Evolutionary conservation across 2,888 invertebrate genomes (phyloP).

Genomic region (Erynnis tages): DNA sequence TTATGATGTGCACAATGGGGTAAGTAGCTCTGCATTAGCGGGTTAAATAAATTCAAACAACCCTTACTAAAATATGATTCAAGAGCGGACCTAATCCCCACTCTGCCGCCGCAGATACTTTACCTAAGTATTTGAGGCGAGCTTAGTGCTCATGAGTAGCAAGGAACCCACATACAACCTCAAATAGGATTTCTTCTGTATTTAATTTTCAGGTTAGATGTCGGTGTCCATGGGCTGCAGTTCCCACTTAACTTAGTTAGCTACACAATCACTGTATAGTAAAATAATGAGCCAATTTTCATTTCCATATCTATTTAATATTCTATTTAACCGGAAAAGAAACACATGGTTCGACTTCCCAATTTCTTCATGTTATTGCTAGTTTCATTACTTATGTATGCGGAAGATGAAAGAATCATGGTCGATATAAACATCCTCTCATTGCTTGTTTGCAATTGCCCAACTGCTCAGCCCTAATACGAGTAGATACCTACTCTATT

Average conservation of each 20-base stretch:
- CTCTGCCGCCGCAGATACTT: no score
- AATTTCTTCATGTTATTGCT: not conserved
- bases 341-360: not conserved
- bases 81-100: no score
- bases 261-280: no score
- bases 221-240: no score
- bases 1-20: slow-evolving; percentile 38
- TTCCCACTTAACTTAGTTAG: no score
- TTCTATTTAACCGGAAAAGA: not conserved
- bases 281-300: no score
- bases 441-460: not conserved
- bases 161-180: no score
- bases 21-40: no score
- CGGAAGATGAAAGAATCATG: not conserved
- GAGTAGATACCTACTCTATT: not conserved
- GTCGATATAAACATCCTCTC: not conserved
- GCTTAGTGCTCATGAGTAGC: no score
- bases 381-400: not conserved
- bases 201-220: no score
- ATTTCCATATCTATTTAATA: not conserved
- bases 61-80: not conserved
- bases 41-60: not conserved
- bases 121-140: no score
- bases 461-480: not conserved
- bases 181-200: no score